Evolutionary conservation across 2,888 invertebrate genomes (phyloP), one percentile per base, ranked within the genome.

Genomic region (Choreutis nemorana): DNA sequence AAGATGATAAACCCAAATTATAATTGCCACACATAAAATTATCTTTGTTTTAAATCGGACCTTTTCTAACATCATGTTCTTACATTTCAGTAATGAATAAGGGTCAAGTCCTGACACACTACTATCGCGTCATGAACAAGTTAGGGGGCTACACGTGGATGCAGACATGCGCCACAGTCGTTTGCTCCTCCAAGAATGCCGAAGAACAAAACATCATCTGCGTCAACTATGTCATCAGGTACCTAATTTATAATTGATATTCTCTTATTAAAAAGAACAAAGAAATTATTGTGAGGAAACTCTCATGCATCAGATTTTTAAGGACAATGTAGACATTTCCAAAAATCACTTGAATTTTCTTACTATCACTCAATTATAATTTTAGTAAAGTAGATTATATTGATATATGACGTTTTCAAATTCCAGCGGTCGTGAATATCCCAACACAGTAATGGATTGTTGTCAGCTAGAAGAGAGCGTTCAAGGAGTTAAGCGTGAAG

Each of bases 161-260:
- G 52, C 97, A 97, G 72, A 95, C 94, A 1, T 97, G 97, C 65
- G 97, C 97, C 34, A 97, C 97, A 0, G 94, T 97, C 23, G 92
- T 97, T 32, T 96, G 94, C 77, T 95, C 90, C 57, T 89, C 92
- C 29, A 97, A 97, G 75, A 96, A 95, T 55, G 91, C 93, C 4
- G 97, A 97, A 39, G 97, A 97, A 61, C 96, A 97, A 71, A 97
- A 94, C 58, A 94, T 97, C 48, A 95, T 97, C 42, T 96, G 96
- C 60, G 95, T 97, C 52, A 96, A 97, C 78, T 97, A 97, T 71
- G 94, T 97, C 39, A 90, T 97, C 55, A 96, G 94, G 95, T 95
- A 77, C 73, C n/a, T n/a, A n/a, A n/a, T n/a, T n/a, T n/a, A n/a
- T 21, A 4, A 9, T 10, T 7, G n/a, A 21, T 21, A 21, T 21